These are phyloP conservation scores for Mimachlamys varia DNA, from an alignment of 2,888 invertebrate genomes.

Conservation along the genomic window DNA sequence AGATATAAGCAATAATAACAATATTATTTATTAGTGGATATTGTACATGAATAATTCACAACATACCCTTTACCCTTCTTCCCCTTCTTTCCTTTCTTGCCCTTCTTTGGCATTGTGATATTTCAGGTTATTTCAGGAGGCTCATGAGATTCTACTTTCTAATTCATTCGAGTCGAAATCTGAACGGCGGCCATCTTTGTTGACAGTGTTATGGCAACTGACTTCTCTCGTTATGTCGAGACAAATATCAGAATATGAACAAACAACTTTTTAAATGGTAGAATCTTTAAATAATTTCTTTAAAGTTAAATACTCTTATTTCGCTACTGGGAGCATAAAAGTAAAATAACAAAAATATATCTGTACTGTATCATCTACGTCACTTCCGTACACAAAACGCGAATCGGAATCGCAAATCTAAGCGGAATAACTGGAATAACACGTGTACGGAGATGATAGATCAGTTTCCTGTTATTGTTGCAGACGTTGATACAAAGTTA, in stretches of 20 bases:
- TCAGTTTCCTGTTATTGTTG: no score
- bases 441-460: no score
- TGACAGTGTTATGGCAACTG: slow-evolving; percentile 57
- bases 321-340: no score
- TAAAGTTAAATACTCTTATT: neutral
- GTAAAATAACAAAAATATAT: no score
- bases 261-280: neutral
- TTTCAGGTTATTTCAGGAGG: neutral
- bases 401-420: no score
- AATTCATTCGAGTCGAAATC: no score
- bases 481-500: no score
- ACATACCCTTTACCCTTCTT: slow-evolving; percentile 77
- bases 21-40: neutral
- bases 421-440: no score
- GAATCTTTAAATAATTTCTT: neutral
- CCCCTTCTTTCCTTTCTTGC: slow-evolving; percentile 72
- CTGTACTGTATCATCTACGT: no score
- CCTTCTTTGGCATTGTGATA: slow-evolving; percentile 77
- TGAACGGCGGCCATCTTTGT: slow-evolving; percentile 55
- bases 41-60: neutral
- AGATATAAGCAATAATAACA: no score
- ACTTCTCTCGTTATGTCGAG: neutral
- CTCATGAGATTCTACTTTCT: slow-evolving; percentile 36
- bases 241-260: neutral
- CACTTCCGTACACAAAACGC: no score